Evolutionary conservation across 2,797 vertebrate genomes (phyloP), one percentile per base, ranked within the genome.

Genomic region (Pseudomugil gertrudae): DNA sequence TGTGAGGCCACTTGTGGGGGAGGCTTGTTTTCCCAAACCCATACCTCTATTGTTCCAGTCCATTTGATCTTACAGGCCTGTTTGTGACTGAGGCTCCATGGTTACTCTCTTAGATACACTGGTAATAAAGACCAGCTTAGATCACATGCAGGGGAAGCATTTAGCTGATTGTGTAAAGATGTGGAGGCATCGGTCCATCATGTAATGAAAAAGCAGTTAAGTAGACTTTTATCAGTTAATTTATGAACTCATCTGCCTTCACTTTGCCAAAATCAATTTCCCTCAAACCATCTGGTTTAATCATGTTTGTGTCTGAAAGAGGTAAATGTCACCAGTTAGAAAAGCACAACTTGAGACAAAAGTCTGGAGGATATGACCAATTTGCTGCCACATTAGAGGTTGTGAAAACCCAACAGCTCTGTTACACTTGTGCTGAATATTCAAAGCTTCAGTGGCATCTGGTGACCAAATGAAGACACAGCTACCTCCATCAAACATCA

Each of bases 1-100:
- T 82, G 78, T 55, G 82, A 81, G 87, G 85, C 84, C 80, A 10
- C 61, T 84, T 11, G 36, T 27, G 65, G 68, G 82, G 85, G 81
- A 74, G 70, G 50, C 59, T 73, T 79, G 70, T 73, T 88, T 89
- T 87, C 78, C 78, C 74, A 53, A 82, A 57, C 55, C 75, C 61
- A 19, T 21, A 63, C 56, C 63, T 78, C 78, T 48, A 77, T 87
- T 89, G 83, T 90, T 84, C 29, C 68, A 40, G 38, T 66, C 64
- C 68, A 76, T 85, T 73, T 80, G 66, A 84, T 82, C 66, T 69
- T 21, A 14, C 76, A 68, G 64, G 67, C 55, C 63, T 57, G 69
- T 74, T 74, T 72, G 62, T 65, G 57, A 68, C 69, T 51, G 0
- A 19, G 33, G 24, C 75, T 67, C 69, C 65, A 50, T 78, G 77